Base-by-base conservation (phyloP, 2,113 vertebrate species). In the Microcebus griseorufus region DNA sequence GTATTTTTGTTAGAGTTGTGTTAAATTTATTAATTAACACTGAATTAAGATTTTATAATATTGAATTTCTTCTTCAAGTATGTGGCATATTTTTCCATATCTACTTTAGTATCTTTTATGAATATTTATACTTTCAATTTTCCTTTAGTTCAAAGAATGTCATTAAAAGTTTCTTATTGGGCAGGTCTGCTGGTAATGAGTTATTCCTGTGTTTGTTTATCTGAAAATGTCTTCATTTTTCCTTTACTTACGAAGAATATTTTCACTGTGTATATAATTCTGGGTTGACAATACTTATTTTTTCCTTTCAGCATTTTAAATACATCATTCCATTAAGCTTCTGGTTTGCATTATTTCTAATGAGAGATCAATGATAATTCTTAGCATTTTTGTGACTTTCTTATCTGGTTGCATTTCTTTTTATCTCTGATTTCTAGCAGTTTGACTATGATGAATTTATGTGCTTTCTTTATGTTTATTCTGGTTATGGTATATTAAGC, bases 221-320 rank as follows among this genome's bases (percentile, higher is more conserved):
- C 45, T 94, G 60, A 94, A 90, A 90, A 73, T 84, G 48, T 67
- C 48, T 73, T 58, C 87, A 67, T 70, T 91, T 92, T 82, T 82
- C n/a, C 25, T 87, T 93, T 12, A 58, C 11, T 81, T 80, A 45
- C 48, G 25, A 87, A 76, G 39, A 76, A 72, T 87, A 55, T 69
- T 78, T 92, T 88, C 18, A 78, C 39, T 51, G 12, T 67, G 25
- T 48, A 25, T 78, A 76, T 27, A 92, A 73, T 79, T 78, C 42
- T 72, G 79, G 32, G 20, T 73, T 95, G 22, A 32, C 23, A 55
- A 34, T 92, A 42, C 53, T 88, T 42, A 55, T 70, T 88, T 81
- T 94, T 88, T 93, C 53, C 29, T 79, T 94, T 92, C 9, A 83
- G 27, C 23, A 53, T 78, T 88, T 93, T 83, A 83, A 92, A 70